Percentiles rank a stretch among this genome's conserved stretches.
Conservation (phyloP, 2,888 invertebrate genomes). For the Drosophila merina region DNA sequence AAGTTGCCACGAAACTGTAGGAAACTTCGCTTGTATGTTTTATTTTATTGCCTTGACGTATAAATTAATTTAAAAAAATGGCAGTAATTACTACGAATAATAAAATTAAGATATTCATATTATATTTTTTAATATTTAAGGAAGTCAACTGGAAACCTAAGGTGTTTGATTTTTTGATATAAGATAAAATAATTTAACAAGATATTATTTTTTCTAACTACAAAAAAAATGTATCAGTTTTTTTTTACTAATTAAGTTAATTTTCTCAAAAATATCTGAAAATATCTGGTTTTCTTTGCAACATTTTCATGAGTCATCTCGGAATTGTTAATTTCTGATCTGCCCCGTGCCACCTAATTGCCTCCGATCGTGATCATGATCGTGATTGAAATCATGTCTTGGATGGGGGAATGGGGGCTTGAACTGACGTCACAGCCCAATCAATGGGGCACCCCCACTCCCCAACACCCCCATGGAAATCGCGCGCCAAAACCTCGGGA, state of each 20-base stretch:
- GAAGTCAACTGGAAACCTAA: no score
- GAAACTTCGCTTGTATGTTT: neutral
- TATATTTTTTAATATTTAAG: no score
- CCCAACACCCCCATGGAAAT: slow-evolving; percentile 14
- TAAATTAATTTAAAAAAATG: no score
- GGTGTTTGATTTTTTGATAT: no score
- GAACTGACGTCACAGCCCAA: slow-evolving; percentile 37
- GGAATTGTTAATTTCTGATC: slow-evolving; percentile 25
- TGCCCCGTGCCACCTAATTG: slow-evolving; percentile 42
- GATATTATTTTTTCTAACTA: no score
- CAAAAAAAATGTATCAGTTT: neutral
- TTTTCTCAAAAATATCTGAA: neutral
- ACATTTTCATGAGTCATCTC: slow-evolving; percentile 19
- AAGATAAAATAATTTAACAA: no score
- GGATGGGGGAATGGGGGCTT: slow-evolving; percentile 28
- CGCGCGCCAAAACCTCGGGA: slow-evolving; percentile 64
- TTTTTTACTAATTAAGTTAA: neutral
- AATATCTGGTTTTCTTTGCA: neutral
- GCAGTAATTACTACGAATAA: no score
- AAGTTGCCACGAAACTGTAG: neutral
- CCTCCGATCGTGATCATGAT: slow-evolving; percentile 45
- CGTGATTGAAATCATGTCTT: slow-evolving; percentile 51
- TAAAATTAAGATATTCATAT: no score
- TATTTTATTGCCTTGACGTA: no score
- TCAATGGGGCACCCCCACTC: slow-evolving; percentile 12